These are phyloP conservation scores for Mallotus villosus DNA, from an alignment of 2,797 vertebrate genomes.

Conservation along the genomic window DNA sequence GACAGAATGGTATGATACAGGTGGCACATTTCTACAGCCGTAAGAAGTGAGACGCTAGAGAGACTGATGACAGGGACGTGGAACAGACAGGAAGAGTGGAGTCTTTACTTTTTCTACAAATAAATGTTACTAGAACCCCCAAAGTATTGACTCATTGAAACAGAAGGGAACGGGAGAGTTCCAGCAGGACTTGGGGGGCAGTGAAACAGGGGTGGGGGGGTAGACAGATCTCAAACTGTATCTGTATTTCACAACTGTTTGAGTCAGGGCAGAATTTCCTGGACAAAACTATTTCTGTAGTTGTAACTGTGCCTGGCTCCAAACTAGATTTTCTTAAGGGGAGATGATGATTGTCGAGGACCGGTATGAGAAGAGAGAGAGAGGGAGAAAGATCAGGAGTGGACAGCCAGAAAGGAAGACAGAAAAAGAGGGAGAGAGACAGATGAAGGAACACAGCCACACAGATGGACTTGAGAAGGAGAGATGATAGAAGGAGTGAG, in stretches of 20 bases:
- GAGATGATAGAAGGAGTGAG: neutral
- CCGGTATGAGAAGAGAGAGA: neutral
- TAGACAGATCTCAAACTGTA: neutral
- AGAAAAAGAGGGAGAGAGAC: neutral
- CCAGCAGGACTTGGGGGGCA: neutral
- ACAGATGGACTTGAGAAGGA: neutral
- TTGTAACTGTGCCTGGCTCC: too few species aligned
- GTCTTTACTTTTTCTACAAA: conserved; percentile 2
- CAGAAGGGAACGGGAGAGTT: too few species aligned
- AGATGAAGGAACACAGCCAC: neutral
- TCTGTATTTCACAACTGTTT: neutral
- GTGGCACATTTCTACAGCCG: conserved; percentile 27
- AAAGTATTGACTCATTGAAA: neutral
- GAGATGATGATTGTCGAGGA: too few species aligned
- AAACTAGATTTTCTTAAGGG: too few species aligned
- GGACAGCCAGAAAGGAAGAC: neutral
- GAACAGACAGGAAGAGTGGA: neutral
- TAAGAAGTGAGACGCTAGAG: conserved; percentile 13
- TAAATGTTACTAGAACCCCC: neutral
- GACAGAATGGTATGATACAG: conserved; percentile 29
- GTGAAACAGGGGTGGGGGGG: neutral
- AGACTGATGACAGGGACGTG: neutral
- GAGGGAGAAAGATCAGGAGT: neutral
- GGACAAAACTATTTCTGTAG: too few species aligned
- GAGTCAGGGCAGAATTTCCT: too few species aligned